These are phyloP conservation scores for Pandemis heparana DNA, from an alignment of 2,888 invertebrate species.

Conservation along the genomic window DNA sequence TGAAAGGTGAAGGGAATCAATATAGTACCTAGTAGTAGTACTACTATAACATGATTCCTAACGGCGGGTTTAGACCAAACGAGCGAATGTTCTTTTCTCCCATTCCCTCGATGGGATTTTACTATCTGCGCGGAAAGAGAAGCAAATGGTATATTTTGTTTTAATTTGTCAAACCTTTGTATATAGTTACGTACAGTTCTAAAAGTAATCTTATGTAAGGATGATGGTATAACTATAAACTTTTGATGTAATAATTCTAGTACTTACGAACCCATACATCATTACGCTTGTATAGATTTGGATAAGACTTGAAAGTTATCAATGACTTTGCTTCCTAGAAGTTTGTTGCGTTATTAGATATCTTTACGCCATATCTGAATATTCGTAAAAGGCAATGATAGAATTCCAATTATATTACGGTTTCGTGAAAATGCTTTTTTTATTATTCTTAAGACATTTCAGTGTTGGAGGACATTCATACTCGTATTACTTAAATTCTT, in stretches of 20 bases:
- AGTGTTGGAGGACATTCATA: background rate
- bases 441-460: background rate
- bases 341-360: conserved; percentile 5
- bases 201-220: no score
- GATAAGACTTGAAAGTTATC: conserved; percentile 7
- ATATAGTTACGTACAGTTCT: no score
- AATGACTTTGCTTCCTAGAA: conserved; percentile 27
- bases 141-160: no score
- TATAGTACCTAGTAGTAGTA: no score
- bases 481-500: no score
- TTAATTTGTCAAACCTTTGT: no score
- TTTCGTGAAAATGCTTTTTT: background rate
- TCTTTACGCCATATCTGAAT: background rate
- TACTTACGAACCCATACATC: background rate
- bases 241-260: background rate
- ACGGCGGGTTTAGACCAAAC: no score
- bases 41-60: no score
- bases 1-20: no score
- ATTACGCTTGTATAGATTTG: background rate
- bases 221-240: background rate
- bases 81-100: no score
- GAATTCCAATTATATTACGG: background rate
- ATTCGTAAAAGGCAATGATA: conserved; percentile 17
- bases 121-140: no score
- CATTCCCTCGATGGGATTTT: no score